Base-by-base conservation (phyloP, 2,797 vertebrate species). In the Natrix natrix region DNA sequence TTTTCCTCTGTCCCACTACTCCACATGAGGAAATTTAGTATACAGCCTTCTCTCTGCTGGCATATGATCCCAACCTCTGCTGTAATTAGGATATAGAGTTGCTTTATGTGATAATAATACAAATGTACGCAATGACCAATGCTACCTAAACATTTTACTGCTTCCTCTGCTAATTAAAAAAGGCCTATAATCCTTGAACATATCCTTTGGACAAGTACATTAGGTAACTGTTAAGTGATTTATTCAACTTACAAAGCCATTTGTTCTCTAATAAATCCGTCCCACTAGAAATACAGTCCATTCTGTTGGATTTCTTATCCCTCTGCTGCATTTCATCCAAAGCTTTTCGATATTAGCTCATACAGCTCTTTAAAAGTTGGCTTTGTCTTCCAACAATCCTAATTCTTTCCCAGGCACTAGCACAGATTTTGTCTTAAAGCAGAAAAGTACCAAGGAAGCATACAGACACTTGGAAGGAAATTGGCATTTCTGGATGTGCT, bases 171-270 rank as follows among this genome's bases (percentile, higher is more conserved):
- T 91, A 88, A 91, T 93, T 78, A 87, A 83, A 83, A 88, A 37
- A 48, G 20, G 8, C 37, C 78, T 88, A 83, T 61, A 87, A 57
- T 11, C 22, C 63, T 91, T 91, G 87, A 88, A 93, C 28, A 26
- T n/a, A 60, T 91, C 92, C 60, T 32, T 69, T 66, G 78, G 86
- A 56, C 55, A 91, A 91, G 56, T 91, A 59, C 91, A 91, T 88
- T 91, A 63, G 56, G 55, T 28, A n/a, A 56, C 86, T 91, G 26
- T 88, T 91, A 91, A 91, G 54, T 91, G 92, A 87, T 91, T 88
- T 91, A 78, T 91, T n/a, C 52, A 93, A 91, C 74, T 93, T 89
- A 89, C 10, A 60, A 93, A 55, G 52, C 66, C 91, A 94, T 83
- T 92, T n/a, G 52, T 55, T 56, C 56, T 92, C 56, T 83, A 56